Percentiles rank a stretch among this genome's conserved stretches.
These are phyloP conservation scores for Sisor rabdophorus DNA, from an alignment of 2,113 vertebrate genomes.

Conservation along the genomic window DNA sequence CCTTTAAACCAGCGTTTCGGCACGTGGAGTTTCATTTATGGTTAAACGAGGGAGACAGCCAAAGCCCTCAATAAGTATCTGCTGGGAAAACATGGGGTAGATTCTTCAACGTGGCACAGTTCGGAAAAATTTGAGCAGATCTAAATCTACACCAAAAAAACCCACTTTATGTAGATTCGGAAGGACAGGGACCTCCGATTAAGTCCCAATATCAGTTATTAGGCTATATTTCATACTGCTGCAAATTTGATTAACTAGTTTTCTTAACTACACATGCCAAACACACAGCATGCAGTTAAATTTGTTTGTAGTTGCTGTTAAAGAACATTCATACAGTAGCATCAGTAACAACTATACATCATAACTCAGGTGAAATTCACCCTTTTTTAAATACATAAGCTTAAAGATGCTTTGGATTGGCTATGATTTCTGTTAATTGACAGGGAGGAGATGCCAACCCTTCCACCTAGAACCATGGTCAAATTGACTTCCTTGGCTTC, in stretches of 20 bases:
- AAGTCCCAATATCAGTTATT: neutral
- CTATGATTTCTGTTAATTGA: neutral
- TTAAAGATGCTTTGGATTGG: neutral
- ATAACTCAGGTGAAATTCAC: neutral
- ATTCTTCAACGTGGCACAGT: conserved; percentile 44
- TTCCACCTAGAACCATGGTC: neutral
- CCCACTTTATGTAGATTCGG: conserved; percentile 3
- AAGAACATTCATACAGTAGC: neutral
- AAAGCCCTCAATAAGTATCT: conserved; percentile 46
- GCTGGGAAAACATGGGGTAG: conserved; percentile 42
- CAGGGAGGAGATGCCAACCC: neutral
- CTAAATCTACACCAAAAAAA: conserved; percentile 29
- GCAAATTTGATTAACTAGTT: neutral
- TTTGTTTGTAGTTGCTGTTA: neutral
- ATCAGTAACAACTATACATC: neutral
- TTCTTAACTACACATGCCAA: neutral
- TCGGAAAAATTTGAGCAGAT: conserved; percentile 11
- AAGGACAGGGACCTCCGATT: neutral
- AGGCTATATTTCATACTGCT: neutral
- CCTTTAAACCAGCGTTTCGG: conserved; percentile 40
- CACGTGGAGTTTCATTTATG: conserved; percentile 43
- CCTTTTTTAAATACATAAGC: neutral
- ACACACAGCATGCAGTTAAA: neutral
- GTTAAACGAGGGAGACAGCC: conserved; percentile 44
- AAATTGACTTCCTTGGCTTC: neutral